These are phyloP conservation scores for Hyperoplus immaculatus DNA, from an alignment of 2,797 vertebrate genomes.

Conservation along the genomic window DNA sequence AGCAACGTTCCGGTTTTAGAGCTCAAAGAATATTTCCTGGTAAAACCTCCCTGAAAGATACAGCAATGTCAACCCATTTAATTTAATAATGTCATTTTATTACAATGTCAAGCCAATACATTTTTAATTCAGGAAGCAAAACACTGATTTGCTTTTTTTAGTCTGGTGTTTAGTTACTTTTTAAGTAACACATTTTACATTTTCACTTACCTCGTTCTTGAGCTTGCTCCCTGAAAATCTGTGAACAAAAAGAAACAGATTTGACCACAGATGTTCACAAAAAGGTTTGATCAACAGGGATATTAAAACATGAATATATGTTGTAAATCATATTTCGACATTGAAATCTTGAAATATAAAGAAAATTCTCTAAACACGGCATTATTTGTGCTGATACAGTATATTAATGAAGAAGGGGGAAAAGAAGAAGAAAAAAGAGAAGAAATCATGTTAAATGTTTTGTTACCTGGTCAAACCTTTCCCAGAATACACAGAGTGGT, in stretches of 20 bases:
- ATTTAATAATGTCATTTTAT: neutral
- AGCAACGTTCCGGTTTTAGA: conserved; percentile 98
- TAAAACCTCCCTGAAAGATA: conserved; percentile 93
- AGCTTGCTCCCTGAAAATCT: conserved; percentile 99
- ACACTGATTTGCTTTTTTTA: neutral
- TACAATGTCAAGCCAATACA: too few species aligned
- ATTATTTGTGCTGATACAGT: neutral
- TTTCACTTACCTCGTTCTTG: conserved; percentile 92
- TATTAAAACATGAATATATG: neutral
- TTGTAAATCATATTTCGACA: neutral
- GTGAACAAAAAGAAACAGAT: conserved; percentile 63
- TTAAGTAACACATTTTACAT: neutral
- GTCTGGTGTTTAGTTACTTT: neutral
- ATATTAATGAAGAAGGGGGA: neutral
- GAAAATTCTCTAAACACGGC: neutral
- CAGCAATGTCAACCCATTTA: neutral
- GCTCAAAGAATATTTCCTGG: conserved; percentile 97
- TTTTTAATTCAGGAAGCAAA: neutral
- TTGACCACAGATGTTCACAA: neutral
- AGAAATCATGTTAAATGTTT: neutral
- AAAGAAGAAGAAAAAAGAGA: neutral
- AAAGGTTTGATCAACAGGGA: neutral
- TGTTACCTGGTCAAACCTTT: conserved; percentile 97
- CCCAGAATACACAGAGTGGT: conserved; percentile 98
- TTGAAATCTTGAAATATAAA: neutral